Base-by-base conservation (phyloP, 2,888 invertebrate genomes). In the Conchocele bisecta region DNA sequence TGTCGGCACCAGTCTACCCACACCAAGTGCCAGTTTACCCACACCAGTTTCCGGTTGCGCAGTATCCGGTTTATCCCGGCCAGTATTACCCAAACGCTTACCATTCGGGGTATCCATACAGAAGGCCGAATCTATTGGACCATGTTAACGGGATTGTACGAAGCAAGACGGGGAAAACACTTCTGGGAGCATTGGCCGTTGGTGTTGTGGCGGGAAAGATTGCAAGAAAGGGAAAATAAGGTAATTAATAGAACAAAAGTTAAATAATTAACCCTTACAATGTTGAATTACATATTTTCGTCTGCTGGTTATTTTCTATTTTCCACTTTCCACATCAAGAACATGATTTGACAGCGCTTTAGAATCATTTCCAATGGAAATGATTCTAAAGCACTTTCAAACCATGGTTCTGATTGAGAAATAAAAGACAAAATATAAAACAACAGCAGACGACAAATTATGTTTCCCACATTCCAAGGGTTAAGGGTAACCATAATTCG, bases 131-230 rank as follows among this genome's bases (percentile, higher is more conserved):
- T n/a, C 53, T 61, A 1, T 63, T 69, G 13, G 31, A 63, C 15
- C 61, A 57, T 15, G 61, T 48, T 7, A 37, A 54, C 7, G 67
- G 60, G 3, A 39, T 46, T n/a, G 50, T 35, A 0, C 29, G 17
- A 31, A 51, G 51, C 5, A 31, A 31, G 4, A 3, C 53, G 5
- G 58, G 53, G 20, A 69, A 57, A 53, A 58, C 53, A 22, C 39
- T 69, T 1, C 42, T 69, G 15, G 69, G 69, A 9, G 69, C 63
- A 29, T 9, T 69, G 4, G 5, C 64, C 22, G 69, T 63, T 4
- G 69, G 69, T 6, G 28, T 57, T 9, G 42, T 69, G 1, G 69
- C 57, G 2, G 63, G 63, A 28, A 63, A 53, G 15, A 58, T 63
- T 17, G 69, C 53, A 0, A 48, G 57, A 9, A 37, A 51, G 11